phyloP scores from a whole-genome alignment of 1,140 invertebrate species.

The Magallana angulata region DNA sequence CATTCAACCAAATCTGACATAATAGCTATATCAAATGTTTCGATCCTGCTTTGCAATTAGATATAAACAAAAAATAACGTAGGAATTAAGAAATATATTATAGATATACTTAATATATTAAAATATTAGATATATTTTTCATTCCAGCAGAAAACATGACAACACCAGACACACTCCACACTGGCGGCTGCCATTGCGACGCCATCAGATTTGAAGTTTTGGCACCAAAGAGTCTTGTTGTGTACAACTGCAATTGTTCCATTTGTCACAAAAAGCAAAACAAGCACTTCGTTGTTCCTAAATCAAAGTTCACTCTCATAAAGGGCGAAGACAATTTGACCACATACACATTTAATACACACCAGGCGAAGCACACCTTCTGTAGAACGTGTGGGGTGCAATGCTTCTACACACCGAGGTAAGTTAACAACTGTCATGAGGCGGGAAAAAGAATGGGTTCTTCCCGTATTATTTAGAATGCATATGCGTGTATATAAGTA shows the following conservation, averaged over 20 bases:
- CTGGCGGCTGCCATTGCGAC: conserved; percentile 82
- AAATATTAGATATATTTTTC: not conserved
- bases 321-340: conserved; percentile 80
- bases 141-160: conserved; percentile 62
- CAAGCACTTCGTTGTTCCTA: conserved; percentile 80
- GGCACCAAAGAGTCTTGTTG: conserved; percentile 76
- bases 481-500: no score
- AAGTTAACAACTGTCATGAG: not conserved
- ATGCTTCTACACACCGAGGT: conserved; percentile 81
- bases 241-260: conserved; percentile 81
- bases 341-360: conserved; percentile 82
- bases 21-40: no score
- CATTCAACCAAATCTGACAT: no score
- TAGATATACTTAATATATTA: no score
- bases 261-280: conserved; percentile 82
- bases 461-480: no score
- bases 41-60: not conserved
- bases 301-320: conserved; percentile 79
- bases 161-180: conserved; percentile 64
- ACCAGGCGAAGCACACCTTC: conserved; percentile 81
- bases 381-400: conserved; percentile 82
- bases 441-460: no score
- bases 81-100: no score
- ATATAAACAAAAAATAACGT: not conserved
- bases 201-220: conserved; percentile 80